These are phyloP conservation scores for Upupa epops DNA, from an alignment of 2,113 vertebrate species.

Conservation along the genomic window DNA sequence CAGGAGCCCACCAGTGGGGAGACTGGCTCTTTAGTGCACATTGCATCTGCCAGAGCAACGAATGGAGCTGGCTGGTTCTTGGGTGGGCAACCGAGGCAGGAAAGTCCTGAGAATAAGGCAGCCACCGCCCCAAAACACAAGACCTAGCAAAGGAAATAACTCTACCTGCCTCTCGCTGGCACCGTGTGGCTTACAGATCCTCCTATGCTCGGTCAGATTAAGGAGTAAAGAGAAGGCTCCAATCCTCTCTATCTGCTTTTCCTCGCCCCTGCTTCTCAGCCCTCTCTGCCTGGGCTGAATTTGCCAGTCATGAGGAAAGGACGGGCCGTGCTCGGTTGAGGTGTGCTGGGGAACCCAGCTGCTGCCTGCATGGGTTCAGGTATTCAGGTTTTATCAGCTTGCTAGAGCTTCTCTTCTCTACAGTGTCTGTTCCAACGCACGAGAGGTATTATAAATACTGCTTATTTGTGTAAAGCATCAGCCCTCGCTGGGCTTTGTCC, in stretches of 20 bases:
- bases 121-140: slow-evolving; percentile 42
- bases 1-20: slow-evolving; percentile 57
- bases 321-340: not conserved
- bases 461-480: slow-evolving; percentile 67
- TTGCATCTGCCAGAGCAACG: slow-evolving; percentile 70
- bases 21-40: slow-evolving; percentile 61
- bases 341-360: not conserved
- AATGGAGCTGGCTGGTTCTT: slow-evolving; percentile 47
- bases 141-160: slow-evolving; percentile 54
- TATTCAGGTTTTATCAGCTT: slow-evolving; percentile 44
- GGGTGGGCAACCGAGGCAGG: slow-evolving; percentile 52
- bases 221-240: no score
- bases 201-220: slow-evolving; percentile 1
- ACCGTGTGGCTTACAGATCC: slow-evolving; percentile 14
- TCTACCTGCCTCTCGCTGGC: slow-evolving; percentile 18
- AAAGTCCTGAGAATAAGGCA: slow-evolving; percentile 32
- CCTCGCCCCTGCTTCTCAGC: not conserved
- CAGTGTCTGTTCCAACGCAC: slow-evolving; percentile 50
- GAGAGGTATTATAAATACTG: slow-evolving; percentile 66
- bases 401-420: slow-evolving; percentile 40
- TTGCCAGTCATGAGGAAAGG: slow-evolving; percentile 24
- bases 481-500: slow-evolving; percentile 30
- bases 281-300: slow-evolving; percentile 9
- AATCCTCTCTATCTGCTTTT: slow-evolving; percentile 24
- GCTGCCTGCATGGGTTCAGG: not conserved